Evolutionary conservation across 2,797 vertebrate genomes (phyloP).

Genomic region (Lutjanus campechanus): DNA sequence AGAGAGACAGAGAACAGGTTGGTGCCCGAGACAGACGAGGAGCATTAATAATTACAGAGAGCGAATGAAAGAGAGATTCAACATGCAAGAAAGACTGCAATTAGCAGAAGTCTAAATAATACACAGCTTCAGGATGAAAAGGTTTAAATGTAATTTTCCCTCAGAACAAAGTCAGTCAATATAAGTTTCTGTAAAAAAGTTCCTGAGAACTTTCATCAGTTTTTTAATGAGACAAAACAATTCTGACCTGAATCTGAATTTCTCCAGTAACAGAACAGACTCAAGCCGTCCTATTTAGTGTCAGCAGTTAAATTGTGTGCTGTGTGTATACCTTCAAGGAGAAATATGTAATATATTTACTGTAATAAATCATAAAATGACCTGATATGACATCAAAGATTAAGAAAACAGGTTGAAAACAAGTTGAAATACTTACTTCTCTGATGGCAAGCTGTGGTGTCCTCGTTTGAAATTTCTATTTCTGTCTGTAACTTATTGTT

Average conservation of each 20-base stretch:
- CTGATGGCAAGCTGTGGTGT: too few relatives aligned
- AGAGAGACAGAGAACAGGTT: conserved; percentile 40
- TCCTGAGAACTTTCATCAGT: conserved; percentile 51
- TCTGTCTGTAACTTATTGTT: too few relatives aligned
- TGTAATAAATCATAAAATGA: too few relatives aligned
- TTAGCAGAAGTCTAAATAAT: conserved; percentile 80
- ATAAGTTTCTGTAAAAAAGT: conserved; percentile 55
- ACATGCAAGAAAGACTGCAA: conserved; percentile 77
- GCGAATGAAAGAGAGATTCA: conserved; percentile 61
- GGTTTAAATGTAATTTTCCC: conserved; percentile 57
- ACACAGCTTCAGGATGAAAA: conserved; percentile 69
- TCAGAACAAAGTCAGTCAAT: conserved; percentile 43
- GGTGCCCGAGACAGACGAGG: conserved; percentile 40
- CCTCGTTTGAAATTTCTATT: too few relatives aligned
- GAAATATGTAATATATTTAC: too few relatives aligned
- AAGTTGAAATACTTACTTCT: too few relatives aligned
- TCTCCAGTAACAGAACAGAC: conserved; percentile 28
- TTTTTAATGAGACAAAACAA: conserved; percentile 36
- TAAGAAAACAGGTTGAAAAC: too few relatives aligned
- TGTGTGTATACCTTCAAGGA: background rate
- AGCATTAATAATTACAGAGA: conserved; percentile 80
- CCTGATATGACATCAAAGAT: too few relatives aligned
- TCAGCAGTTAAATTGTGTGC: conserved; percentile 9
- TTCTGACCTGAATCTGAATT: conserved; percentile 31
- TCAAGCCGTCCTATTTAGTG: conserved; percentile 13